Conservation (phyloP, 2,888 invertebrate genomes). For the Acanthoscelides obtectus region DNA sequence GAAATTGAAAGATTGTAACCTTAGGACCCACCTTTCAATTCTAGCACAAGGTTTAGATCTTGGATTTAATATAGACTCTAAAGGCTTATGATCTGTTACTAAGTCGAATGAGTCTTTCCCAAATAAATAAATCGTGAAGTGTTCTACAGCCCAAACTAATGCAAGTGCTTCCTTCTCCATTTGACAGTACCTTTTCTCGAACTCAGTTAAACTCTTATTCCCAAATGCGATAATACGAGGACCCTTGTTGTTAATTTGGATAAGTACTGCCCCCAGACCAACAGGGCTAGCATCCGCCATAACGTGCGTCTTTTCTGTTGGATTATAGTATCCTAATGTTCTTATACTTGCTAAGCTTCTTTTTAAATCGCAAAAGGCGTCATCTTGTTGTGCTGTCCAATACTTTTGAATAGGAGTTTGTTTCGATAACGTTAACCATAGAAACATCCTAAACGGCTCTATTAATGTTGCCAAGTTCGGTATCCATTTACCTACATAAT, state of each 20-base stretch:
- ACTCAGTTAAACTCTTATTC: conserved; percentile 20
- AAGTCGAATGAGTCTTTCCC: background rate
- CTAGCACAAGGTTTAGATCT: conserved; percentile 24
- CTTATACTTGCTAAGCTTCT: conserved; percentile 6
- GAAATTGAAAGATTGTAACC: conserved; percentile 15
- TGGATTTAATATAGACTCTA: conserved; percentile 26
- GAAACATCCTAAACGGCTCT: conserved; percentile 22
- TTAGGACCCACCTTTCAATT: conserved; percentile 15
- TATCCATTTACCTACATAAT: conserved; percentile 30
- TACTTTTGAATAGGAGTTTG: conserved; percentile 24
- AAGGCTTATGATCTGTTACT: background rate
- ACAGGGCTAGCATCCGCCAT: background rate
- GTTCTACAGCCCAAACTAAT: background rate
- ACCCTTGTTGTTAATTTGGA: background rate
- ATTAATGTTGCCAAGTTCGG: conserved; percentile 24
- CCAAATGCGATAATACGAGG: conserved; percentile 20
- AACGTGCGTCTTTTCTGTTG: conserved; percentile 13
- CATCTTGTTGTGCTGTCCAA: conserved; percentile 13
- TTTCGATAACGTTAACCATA: conserved; percentile 29
- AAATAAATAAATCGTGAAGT: background rate
- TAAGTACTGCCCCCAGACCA: background rate
- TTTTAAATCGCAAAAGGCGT: conserved; percentile 13
- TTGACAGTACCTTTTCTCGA: conserved; percentile 28
- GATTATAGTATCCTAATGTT: conserved; percentile 22
- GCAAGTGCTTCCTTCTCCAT: conserved; percentile 27